Evolutionary conservation across 2,797 vertebrate species (phyloP).

Genomic region (Poeciliopsis paucimaculata): DNA sequence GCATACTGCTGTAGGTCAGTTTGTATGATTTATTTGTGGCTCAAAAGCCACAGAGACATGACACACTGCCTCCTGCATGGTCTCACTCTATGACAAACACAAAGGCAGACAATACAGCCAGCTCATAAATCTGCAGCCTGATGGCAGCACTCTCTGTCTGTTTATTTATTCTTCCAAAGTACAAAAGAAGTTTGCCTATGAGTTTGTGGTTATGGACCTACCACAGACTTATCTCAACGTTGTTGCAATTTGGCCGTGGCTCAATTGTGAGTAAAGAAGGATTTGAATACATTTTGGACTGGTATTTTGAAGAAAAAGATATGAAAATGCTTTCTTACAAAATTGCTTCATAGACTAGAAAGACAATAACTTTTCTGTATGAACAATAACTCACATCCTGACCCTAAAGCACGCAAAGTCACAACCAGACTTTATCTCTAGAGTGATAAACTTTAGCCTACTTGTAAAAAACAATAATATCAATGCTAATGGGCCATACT

Average conservation of each 20-base stretch:
- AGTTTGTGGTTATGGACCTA: slow-evolving; percentile 11
- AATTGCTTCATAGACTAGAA: neutral
- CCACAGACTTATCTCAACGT: slow-evolving; percentile 3
- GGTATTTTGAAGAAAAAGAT: neutral
- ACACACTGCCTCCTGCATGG: slow-evolving; percentile 25
- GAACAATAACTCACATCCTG: slow-evolving; percentile 19
- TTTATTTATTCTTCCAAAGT: slow-evolving; percentile 8
- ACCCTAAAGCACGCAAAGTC: slow-evolving; percentile 3
- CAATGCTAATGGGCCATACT: slow-evolving; percentile 29
- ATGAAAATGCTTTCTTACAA: neutral
- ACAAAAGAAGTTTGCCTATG: slow-evolving; percentile 15
- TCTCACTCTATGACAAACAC: slow-evolving; percentile 19
- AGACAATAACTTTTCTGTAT: neutral
- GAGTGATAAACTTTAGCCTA: slow-evolving; percentile 4
- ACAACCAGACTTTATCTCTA: slow-evolving; percentile 8
- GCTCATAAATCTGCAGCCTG: slow-evolving; percentile 16
- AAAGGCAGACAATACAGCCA: slow-evolving; percentile 16
- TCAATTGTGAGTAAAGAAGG: neutral
- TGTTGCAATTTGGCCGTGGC: neutral
- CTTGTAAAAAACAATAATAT: slow-evolving; percentile 10
- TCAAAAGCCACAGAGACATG: slow-evolving; percentile 21
- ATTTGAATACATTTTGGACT: neutral
- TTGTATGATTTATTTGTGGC: slow-evolving; percentile 1
- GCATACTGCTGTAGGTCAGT: neutral
- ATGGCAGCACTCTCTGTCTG: neutral